Percentiles rank a stretch among this genome's conserved stretches.
These are phyloP conservation scores for Daphoenositta chrysoptera DNA, from an alignment of 2,113 vertebrate species.

Conservation along the genomic window DNA sequence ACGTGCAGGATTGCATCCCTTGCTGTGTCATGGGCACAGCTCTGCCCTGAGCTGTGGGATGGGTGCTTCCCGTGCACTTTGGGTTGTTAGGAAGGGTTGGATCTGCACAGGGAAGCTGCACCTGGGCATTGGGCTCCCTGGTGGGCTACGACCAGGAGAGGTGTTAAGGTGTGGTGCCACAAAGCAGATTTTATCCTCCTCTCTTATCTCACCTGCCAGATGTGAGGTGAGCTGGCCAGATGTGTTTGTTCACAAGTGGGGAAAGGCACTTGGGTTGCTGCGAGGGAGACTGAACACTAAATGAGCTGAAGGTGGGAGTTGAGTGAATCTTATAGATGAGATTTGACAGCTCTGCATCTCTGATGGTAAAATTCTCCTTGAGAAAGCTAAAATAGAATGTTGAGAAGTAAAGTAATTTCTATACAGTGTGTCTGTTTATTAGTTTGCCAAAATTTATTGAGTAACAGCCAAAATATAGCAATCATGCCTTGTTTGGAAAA, in stretches of 20 bases:
- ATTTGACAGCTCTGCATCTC: neutral
- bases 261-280: neutral
- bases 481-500: neutral
- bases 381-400: neutral
- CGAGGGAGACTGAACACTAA: neutral
- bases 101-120: neutral
- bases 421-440: neutral
- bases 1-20: neutral
- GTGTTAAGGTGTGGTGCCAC: neutral
- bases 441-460: neutral
- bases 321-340: neutral
- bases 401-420: neutral
- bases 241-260: rapidly evolving
- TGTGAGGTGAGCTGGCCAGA: neutral
- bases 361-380: neutral
- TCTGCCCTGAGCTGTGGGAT: neutral
- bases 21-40: rapidly evolving
- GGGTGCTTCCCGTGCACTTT: neutral
- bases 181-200: neutral
- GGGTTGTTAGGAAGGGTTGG: neutral
- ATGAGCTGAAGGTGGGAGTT: neutral
- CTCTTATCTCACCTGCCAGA: neutral
- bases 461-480: neutral
- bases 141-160: rapidly evolving
- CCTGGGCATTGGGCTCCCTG: rapidly evolving